phyloP scores from a whole-genome alignment of 2,113 vertebrate species.

The Poeciliopsis prolifica region DNA sequence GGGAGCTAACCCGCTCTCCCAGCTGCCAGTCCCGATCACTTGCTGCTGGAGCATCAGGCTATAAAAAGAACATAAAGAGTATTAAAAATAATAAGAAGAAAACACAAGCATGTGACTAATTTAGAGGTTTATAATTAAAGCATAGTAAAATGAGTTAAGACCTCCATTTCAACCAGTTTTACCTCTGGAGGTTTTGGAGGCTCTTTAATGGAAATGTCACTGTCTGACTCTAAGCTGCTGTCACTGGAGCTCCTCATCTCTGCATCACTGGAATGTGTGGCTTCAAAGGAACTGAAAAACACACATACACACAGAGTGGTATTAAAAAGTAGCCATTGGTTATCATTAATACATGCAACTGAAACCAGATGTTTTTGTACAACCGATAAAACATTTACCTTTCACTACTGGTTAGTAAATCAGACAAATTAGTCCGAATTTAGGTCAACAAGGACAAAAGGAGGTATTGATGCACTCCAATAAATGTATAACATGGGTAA shows the following conservation, averaged over 20 bases:
- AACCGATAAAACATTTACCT: no score
- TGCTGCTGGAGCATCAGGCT: constrained; percentile 46
- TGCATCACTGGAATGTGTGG: constrained; percentile 82
- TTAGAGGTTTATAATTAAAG: background rate
- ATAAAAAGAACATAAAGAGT: background rate
- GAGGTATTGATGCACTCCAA: no score
- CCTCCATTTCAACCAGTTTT: constrained; percentile 64
- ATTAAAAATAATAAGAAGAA: no score
- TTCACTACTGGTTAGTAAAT: no score
- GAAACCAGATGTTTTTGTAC: no score
- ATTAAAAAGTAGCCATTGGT: background rate
- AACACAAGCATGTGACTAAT: background rate
- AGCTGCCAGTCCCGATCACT: constrained; percentile 69
- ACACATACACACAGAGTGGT: background rate
- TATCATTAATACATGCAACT: background rate
- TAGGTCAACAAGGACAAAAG: no score
- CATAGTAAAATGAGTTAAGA: constrained; percentile 15
- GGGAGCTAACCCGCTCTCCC: constrained; percentile 67
- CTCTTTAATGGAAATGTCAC: constrained; percentile 82
- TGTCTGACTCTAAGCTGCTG: constrained; percentile 87
- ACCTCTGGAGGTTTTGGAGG: constrained; percentile 29
- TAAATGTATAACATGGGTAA: no score
- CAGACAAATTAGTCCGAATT: no score
- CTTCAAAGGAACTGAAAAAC: constrained; percentile 71
- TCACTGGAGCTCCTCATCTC: constrained; percentile 89